Evolutionary conservation across 2,797 vertebrate species (phyloP), one percentile per base, ranked within the genome.

Genomic region (Alectoris magna): DNA sequence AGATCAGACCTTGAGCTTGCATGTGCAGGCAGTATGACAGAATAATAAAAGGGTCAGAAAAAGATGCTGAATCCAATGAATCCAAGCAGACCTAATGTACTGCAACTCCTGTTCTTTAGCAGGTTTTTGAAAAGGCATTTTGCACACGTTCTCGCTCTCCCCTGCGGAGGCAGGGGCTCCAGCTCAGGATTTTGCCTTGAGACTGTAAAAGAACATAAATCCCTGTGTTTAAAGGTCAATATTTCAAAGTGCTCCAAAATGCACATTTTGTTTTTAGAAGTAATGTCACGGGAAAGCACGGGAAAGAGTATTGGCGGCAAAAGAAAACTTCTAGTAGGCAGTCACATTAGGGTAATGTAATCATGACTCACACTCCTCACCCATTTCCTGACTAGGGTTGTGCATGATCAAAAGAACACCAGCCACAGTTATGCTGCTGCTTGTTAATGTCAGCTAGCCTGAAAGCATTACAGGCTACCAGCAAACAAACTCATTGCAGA

Each of bases 281-380:
- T 6, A 93, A 34, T 22, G 68, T 93, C 91, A 75, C 89, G 79
- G 82, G 89, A 93, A 89, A 76, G 63, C 91, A 75, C 89, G 79
- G 82, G 89, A 93, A 89, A 76, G 63, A 7, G 0, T 31, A 86
- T 4, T 94, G 87, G 87, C 14, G 1, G 89, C 84, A 89, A 81
- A 93, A 79, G 79, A 76, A 93, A 92, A 86, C 85, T 93, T 90
- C 44, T 82, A 85, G 82, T 86, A 91, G 91, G 92, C 87, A 92
- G 91, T 53, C 85, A 53, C 79, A 86, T 93, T 73, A 93, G 86
- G 68, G 80, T 92, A 96, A 95, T 89, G 87, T 79, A 92, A 92
- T 93, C 84, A 86, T 96, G 94, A 96, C 76, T 96, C 95, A 94
- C 2, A 31, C 85, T 96, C 87, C 95, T 96, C 93, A 90, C 94